Percentiles rank a stretch among this genome's conserved stretches.
These are phyloP conservation scores for Peromyscus aztecus DNA, from an alignment of 2,797 vertebrate genomes.

Conservation along the genomic window DNA sequence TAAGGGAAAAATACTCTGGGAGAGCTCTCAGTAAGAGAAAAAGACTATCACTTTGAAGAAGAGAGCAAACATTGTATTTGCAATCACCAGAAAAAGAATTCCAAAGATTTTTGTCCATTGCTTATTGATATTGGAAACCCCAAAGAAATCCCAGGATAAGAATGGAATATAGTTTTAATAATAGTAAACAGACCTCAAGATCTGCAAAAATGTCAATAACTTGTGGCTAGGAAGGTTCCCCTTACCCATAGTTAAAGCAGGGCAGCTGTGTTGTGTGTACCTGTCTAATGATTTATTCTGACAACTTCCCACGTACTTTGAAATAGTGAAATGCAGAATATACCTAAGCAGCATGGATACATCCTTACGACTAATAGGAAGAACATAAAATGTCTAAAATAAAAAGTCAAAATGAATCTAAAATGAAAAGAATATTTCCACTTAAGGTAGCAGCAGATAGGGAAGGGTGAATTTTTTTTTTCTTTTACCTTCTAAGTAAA, in stretches of 20 bases:
- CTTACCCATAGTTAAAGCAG: not conserved
- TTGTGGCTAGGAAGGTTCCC: not conserved
- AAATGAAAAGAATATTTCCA: not conserved
- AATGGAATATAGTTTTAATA: not conserved
- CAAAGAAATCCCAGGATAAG: not conserved
- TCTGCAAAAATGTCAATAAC: too few relatives aligned
- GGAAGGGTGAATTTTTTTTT: fast-evolving
- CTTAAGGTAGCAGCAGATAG: fast-evolving
- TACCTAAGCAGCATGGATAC: fast-evolving
- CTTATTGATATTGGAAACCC: not conserved
- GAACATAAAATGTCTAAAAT: not conserved
- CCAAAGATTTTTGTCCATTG: not conserved
- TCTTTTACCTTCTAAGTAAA: not conserved
- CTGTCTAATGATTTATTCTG: not conserved
- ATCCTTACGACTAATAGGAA: not conserved
- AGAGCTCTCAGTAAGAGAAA: not conserved
- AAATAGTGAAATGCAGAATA: not conserved
- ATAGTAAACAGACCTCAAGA: not conserved
- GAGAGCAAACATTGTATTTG: not conserved
- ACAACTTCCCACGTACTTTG: not conserved
- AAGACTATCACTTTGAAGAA: not conserved
- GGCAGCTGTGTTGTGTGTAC: not conserved
- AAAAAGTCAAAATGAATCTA: not conserved
- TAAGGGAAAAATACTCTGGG: not conserved
- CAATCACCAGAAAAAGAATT: not conserved